These are phyloP conservation scores for Phyllotreta striolata DNA, from an alignment of 2,888 invertebrate species.

Conservation along the genomic window DNA sequence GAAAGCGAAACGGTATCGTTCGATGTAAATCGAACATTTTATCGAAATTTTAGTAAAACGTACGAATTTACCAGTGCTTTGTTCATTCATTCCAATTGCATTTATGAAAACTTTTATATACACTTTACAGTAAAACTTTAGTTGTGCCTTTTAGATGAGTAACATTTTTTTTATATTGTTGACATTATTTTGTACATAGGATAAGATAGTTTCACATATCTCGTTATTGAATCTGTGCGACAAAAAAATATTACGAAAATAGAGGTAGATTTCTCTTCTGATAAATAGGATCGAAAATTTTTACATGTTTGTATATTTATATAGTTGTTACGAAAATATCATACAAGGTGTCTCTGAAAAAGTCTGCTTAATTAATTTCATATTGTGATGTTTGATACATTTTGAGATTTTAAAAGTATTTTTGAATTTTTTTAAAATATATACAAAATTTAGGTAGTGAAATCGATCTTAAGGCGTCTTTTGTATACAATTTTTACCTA, in stretches of 20 bases:
- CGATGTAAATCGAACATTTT: neutral
- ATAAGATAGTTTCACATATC: slow-evolving; percentile 1
- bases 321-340: slow-evolving; percentile 25
- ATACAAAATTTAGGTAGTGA: slow-evolving; percentile 15
- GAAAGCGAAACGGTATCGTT: neutral
- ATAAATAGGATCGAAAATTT: neutral
- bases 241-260: neutral
- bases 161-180: slow-evolving; percentile 25
- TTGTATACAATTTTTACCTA: slow-evolving; percentile 18
- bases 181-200: slow-evolving; percentile 14
- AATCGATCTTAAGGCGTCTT: slow-evolving; percentile 4
- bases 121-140: slow-evolving; percentile 24
- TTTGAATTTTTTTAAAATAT: slow-evolving; percentile 23
- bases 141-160: slow-evolving; percentile 37
- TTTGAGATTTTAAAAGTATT: slow-evolving; percentile 31
- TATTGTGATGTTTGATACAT: slow-evolving; percentile 30
- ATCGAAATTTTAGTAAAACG: slow-evolving; percentile 9
- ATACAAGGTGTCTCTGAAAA: slow-evolving; percentile 27
- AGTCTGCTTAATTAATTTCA: slow-evolving; percentile 20
- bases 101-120: slow-evolving; percentile 32
- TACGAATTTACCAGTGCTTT: slow-evolving; percentile 17
- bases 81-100: slow-evolving; percentile 38
- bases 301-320: slow-evolving; percentile 31
- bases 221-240: slow-evolving; percentile 1
- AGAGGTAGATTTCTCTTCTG: neutral